Conservation (phyloP, 2,888 invertebrate genomes). For the Exephanes ischioxanthus region DNA sequence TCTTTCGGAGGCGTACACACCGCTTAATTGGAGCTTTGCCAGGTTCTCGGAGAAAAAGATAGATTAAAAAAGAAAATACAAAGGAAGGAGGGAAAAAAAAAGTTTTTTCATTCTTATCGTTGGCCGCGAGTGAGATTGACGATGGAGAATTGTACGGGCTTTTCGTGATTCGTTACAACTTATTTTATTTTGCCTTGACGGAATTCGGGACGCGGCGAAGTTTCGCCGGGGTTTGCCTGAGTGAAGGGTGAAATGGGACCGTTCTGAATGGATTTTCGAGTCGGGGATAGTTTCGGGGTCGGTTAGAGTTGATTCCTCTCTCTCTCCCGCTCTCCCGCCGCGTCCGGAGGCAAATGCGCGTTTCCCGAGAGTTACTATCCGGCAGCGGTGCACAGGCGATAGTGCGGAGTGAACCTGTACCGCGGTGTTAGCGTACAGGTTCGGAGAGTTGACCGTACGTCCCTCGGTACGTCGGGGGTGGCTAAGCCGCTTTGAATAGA, state of each 20-base stretch:
- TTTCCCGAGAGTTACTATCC: constrained; percentile 47
- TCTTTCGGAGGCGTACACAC: constrained; percentile 26
- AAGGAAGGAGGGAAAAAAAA: background rate
- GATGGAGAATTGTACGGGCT: constrained; percentile 20
- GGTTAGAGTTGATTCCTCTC: constrained; percentile 58
- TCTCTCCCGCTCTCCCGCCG: background rate
- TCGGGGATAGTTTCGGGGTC: constrained; percentile 54
- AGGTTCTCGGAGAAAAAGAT: background rate
- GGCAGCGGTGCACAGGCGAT: constrained; percentile 1
- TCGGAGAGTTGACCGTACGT: constrained; percentile 62
- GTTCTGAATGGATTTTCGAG: constrained; percentile 54
- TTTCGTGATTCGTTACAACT: constrained; percentile 17
- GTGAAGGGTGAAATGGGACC: constrained; percentile 11
- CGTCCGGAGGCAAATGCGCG: constrained; percentile 31
- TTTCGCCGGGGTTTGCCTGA: constrained; percentile 31
- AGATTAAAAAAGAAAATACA: background rate
- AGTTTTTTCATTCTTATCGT: constrained; percentile 27
- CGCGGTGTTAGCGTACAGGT: constrained; percentile 34
- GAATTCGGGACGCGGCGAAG: constrained; percentile 35
- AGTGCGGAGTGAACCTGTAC: background rate
- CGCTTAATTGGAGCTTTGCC: constrained; percentile 58
- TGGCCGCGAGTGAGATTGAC: constrained; percentile 29
- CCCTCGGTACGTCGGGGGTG: constrained; percentile 22
- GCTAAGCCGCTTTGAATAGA: constrained; percentile 65
- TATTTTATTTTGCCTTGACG: background rate